Evolutionary conservation across 2,113 vertebrate genomes (phyloP).

Genomic region (Dryoscopus gambensis): DNA sequence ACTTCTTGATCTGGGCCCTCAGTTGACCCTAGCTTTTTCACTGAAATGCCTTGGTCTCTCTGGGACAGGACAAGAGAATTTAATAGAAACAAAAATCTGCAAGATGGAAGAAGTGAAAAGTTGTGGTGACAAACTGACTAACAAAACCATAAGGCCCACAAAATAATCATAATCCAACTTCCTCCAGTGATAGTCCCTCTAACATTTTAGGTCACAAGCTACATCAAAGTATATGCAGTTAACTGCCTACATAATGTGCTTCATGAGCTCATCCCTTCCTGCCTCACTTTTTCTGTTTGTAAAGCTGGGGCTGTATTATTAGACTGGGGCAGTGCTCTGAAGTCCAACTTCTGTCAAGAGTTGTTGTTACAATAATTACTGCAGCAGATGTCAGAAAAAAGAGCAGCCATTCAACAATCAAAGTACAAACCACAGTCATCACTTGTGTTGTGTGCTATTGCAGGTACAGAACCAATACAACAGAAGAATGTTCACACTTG

Average conservation of each 20-base stretch:
- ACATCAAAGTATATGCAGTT: background rate
- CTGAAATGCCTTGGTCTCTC: background rate
- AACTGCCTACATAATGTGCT: background rate
- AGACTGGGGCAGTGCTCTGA: background rate
- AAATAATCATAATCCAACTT: background rate
- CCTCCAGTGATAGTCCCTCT: background rate
- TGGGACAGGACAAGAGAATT: background rate
- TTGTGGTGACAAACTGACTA: background rate
- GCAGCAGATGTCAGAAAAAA: background rate
- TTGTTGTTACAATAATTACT: background rate
- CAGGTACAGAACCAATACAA: slow-evolving; percentile 22
- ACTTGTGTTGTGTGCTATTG: background rate
- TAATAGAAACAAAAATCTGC: background rate
- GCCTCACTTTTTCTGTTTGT: background rate
- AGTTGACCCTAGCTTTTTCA: background rate
- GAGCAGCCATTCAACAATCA: background rate
- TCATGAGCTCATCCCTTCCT: background rate
- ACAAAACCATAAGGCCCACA: background rate
- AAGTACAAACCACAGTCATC: background rate
- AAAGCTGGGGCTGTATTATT: background rate
- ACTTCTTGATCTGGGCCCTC: background rate
- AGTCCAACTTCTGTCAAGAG: background rate
- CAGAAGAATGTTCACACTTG: slow-evolving; percentile 18
- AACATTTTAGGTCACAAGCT: background rate
- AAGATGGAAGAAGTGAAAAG: background rate